Conservation (phyloP, 2,888 invertebrate species). For the Sinohyriopsis cumingii region DNA sequence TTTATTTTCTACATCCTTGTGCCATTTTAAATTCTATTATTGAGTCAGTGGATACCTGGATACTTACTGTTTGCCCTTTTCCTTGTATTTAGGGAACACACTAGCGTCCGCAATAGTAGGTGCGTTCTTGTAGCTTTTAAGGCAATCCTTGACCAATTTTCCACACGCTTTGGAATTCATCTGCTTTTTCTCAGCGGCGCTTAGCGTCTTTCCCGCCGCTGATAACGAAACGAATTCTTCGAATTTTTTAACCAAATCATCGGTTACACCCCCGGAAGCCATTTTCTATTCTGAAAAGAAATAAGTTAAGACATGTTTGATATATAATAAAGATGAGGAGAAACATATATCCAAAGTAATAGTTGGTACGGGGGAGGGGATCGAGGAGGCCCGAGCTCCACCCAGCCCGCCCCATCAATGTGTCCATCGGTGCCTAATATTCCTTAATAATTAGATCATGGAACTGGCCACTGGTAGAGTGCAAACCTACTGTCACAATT, state of each 20-base stretch:
- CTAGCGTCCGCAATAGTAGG: conserved; percentile 38
- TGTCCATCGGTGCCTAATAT: no score
- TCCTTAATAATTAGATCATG: no score
- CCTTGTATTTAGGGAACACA: conserved; percentile 40
- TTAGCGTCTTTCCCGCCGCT: conserved; percentile 5
- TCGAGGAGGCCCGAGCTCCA: no score
- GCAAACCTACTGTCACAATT: no score
- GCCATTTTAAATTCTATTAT: no score
- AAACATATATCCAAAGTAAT: no score
- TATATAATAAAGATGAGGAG: no score
- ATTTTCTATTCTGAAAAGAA: not conserved
- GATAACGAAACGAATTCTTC: not conserved
- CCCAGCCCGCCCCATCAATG: no score
- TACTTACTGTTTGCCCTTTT: conserved; percentile 38
- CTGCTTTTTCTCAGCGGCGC: conserved; percentile 18
- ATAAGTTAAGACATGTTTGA: no score
- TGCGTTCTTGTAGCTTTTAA: conserved; percentile 15
- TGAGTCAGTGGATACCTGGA: conserved; percentile 1
- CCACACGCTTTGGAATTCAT: conserved; percentile 32
- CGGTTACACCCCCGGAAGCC: not conserved
- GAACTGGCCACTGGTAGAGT: no score
- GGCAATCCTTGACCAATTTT: conserved; percentile 32
- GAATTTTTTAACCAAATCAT: conserved; percentile 1
- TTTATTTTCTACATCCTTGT: no score
- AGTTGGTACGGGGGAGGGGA: no score